Conservation (phyloP, 2,113 vertebrate genomes). For the Lontra canadensis region DNA sequence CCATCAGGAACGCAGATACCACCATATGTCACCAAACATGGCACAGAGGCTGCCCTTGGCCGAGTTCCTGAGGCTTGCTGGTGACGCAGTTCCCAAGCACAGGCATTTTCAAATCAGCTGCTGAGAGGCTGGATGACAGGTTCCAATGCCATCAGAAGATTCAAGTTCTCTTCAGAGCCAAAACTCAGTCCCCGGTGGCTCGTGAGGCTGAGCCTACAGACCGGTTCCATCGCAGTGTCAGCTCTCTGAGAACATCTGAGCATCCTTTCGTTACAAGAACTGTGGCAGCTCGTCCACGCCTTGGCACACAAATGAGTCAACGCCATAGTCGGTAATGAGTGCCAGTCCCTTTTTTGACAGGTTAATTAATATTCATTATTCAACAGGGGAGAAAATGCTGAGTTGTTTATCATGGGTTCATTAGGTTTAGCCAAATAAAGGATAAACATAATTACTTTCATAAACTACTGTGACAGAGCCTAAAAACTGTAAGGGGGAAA, state of each 20-base stretch:
- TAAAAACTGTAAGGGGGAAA: conserved; percentile 41
- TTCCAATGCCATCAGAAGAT: rapidly evolving
- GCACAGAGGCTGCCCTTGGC: not conserved
- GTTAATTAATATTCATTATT: conserved; percentile 87
- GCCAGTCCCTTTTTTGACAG: conserved; percentile 77
- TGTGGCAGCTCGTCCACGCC: rapidly evolving
- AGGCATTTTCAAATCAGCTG: not conserved
- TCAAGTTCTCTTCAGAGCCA: not conserved
- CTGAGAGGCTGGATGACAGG: not conserved
- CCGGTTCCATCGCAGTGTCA: no score
- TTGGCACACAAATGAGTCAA: not conserved
- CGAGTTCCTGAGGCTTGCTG: not conserved
- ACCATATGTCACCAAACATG: conserved; percentile 15
- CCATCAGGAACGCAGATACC: not conserved
- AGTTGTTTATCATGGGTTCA: conserved; percentile 84
- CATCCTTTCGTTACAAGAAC: rapidly evolving
- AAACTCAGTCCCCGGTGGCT: not conserved
- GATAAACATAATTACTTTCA: conserved; percentile 82
- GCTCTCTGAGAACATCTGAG: not conserved
- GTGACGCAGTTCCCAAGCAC: not conserved
- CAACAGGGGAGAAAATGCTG: conserved; percentile 78
- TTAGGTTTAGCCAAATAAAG: conserved; percentile 86
- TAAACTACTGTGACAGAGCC: conserved; percentile 78
- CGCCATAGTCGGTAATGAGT: not conserved
- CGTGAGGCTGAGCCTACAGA: not conserved